Base-by-base conservation (phyloP, 2,113 vertebrate species). In the Zosterops borbonicus region DNA sequence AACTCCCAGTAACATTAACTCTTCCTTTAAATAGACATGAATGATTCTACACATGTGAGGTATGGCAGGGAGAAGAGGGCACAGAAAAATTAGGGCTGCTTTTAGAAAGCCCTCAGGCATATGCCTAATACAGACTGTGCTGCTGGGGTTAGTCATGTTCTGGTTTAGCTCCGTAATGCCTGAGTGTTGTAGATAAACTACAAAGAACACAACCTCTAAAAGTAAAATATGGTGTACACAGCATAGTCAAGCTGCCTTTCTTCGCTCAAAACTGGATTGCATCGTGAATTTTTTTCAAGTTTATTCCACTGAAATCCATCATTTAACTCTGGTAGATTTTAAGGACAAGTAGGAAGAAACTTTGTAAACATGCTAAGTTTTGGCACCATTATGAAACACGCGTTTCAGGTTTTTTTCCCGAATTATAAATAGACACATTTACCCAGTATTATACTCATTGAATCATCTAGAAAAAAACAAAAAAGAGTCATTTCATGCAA, bases 1-100 rank as follows among this genome's bases (percentile, higher is more conserved):
- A 76, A 29, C 44, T 80, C 41, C 20, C 0, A 0, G 18, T 16
- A 35, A 50, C 0, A 0, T 49, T 35, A 28, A n/a, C 21, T 47
- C 21, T 73, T 47, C 27, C 21, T 94, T 88, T 19, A 52, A 52
- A 60, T 18, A 60, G 58, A 21, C 6, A 2, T 25, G 33, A 27
- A 9, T 27, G 29, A 47, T 56, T 49, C 11, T 16, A 8, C 4
- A 42, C 14, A 22, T 19, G 21, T 33, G 21, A 37, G 35, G 3
- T 9, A 9, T 22, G 22, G n/a, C 10, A 79, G 12, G 17, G 12
- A 74, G 17, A 50, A 11, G 20, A 22, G 58, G 33, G 24, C 20
- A 59, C 6, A 24, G 23, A 21, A 71, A 39, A 50, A 42, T 44
- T n/a, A 52, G 9, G 24, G 7, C 19, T 77, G 24, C 19, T 80